phyloP scores from a whole-genome alignment of 1,140 invertebrate genomes.

The Camponotus pennsylvanicus region DNA sequence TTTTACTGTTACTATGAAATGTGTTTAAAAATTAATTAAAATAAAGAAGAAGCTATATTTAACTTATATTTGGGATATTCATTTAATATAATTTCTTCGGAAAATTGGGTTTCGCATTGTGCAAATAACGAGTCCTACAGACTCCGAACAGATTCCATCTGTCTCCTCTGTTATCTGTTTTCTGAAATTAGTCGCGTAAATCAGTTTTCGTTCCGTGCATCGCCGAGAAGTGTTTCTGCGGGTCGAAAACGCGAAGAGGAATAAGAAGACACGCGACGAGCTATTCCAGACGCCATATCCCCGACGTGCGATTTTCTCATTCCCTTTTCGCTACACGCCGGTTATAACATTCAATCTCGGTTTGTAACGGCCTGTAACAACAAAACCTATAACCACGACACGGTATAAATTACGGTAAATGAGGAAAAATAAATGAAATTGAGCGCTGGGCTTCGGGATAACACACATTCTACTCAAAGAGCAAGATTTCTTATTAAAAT shows the following conservation, averaged over 20 bases:
- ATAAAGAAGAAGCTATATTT: neutral
- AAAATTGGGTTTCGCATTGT: neutral
- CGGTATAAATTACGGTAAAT: slow-evolving; percentile 10
- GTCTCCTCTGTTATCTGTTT: slow-evolving; percentile 14
- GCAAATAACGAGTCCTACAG: neutral
- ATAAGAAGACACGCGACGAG: slow-evolving; percentile 34
- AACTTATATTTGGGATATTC: neutral
- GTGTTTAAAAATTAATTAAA: neutral
- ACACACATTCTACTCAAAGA: no score
- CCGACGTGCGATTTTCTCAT: slow-evolving; percentile 18
- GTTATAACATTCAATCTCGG: slow-evolving; percentile 19
- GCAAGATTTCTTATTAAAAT: neutral
- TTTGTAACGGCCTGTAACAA: slow-evolving; percentile 33
- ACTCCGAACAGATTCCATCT: neutral
- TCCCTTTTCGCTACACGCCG: neutral
- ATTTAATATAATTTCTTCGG: neutral
- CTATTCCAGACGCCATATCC: neutral
- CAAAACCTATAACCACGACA: neutral
- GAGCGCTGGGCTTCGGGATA: neutral
- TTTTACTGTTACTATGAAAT: no score
- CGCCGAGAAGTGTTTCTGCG: slow-evolving; percentile 26
- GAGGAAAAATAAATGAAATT: slow-evolving; percentile 1
- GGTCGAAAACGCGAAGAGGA: slow-evolving; percentile 9
- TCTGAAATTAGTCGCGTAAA: slow-evolving; percentile 55
- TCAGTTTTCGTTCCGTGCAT: slow-evolving; percentile 65